Evolutionary conservation across 2,113 vertebrate genomes (phyloP).

Genomic region (Caranx melampygus): DNA sequence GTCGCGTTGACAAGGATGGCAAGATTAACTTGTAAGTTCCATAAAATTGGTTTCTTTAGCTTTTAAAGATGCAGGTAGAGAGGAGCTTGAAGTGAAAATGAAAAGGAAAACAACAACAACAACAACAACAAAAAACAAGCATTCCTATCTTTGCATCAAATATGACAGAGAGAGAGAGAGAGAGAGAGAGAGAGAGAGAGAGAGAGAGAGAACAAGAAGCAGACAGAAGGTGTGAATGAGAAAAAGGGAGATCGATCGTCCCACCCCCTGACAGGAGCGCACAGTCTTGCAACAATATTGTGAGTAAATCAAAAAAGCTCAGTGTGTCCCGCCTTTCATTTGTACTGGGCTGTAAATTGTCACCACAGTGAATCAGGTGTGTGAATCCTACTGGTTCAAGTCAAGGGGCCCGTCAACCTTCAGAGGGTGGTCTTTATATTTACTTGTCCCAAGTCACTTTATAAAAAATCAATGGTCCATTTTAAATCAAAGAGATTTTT

Average conservation of each 20-base stretch:
- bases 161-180: neutral
- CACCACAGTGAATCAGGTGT: neutral
- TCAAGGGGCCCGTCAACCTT: neutral
- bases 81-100: neutral
- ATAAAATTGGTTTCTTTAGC: neutral
- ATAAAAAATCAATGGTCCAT: too few species aligned
- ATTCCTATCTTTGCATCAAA: slow-evolving; percentile 47
- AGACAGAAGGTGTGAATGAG: slow-evolving; percentile 47
- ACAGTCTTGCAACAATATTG: slow-evolving; percentile 37
- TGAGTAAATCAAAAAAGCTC: slow-evolving; percentile 36
- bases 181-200: neutral
- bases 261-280: slow-evolving; percentile 39
- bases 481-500: too few species aligned
- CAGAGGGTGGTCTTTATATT: too few species aligned
- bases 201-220: neutral
- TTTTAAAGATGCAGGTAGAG: neutral
- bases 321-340: slow-evolving; percentile 25
- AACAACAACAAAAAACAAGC: slow-evolving; percentile 18
- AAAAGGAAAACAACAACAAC: too few species aligned
- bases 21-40: neutral
- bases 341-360: slow-evolving; percentile 8
- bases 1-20: neutral
- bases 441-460: too few species aligned
- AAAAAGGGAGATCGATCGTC: slow-evolving; percentile 62
- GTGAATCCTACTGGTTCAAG: neutral